Evolutionary conservation across 2,888 invertebrate species (phyloP), one percentile per base, ranked within the genome.

Genomic region (Oxycera nigricornis): DNA sequence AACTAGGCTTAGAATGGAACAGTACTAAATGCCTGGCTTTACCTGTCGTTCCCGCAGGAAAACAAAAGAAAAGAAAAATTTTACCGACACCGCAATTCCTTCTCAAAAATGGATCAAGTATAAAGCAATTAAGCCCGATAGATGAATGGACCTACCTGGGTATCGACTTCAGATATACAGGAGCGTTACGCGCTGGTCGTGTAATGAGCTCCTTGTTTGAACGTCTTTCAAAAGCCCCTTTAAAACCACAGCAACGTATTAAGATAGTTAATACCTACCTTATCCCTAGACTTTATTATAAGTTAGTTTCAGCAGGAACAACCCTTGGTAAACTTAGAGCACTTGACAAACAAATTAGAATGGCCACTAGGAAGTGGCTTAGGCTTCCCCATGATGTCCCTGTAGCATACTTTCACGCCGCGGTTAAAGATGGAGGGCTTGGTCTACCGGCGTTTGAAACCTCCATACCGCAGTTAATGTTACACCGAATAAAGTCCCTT

Each of bases 231-330:
- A 61, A 31, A 24, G 61, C 61, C 9, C 61, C 30, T 0, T n/a
- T 61, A 17, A 61, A 61, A n/a, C 61, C 61, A 9, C 61, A 61
- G 30, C 61, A 61, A 17, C 61, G 28, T 2, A 9, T 61, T 6
- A 30, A 30, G 28, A 31, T 31, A 6, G 9, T 30, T 2, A 11
- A 20, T 9, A 28, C 28, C 1, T 30, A 17, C 61, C 1, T 61
- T 0, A 61, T 61, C 9, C 61, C 61, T n/a, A 14, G 31, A 9
- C n/a, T 61, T 14, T 61, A 61, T 31, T 30, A 61, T 61, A 24
- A 17, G 9, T 2, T 61, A 11, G 30, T 61, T 30, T 30, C 30
- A n/a, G 17, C n/a, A 2, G 31, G 61, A 2, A 24, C 24, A n/a
- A 17, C 28, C n/a, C 30, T 61, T 2, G 30, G 30, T 4, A n/a